Percentiles rank a stretch among this genome's conserved stretches.
These are phyloP conservation scores for Ommatoiulus sabulosus DNA, from an alignment of 2,888 invertebrate genomes.

Conservation along the genomic window DNA sequence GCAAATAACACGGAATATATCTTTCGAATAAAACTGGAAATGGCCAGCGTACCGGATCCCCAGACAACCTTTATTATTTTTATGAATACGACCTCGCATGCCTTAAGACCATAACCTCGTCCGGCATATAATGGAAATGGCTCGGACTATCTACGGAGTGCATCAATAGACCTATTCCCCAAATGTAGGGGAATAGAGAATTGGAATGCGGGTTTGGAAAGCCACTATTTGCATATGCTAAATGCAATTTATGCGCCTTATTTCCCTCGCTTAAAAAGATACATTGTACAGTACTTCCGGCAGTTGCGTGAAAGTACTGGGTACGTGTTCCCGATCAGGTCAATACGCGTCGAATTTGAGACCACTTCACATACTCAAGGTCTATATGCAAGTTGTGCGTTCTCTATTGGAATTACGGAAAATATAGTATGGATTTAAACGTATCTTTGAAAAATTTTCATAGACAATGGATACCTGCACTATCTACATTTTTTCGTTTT, in stretches of 20 bases:
- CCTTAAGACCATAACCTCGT: neutral
- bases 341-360: too few species aligned
- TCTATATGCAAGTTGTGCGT: too few species aligned
- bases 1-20: neutral
- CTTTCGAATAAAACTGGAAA: neutral
- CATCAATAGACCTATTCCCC: neutral
- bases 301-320: neutral
- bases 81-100: constrained; percentile 24
- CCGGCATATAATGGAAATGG: neutral
- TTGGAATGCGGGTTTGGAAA: neutral
- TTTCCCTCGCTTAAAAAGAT: neutral
- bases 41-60: neutral
- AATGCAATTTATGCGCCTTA: neutral
- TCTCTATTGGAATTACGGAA: too few species aligned
- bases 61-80: constrained; percentile 12
- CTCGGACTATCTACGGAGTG: neutral
- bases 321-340: neutral
- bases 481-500: too few species aligned
- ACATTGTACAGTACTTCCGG: neutral
- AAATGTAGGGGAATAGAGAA: neutral
- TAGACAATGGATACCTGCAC: too few species aligned
- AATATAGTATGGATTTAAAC: too few species aligned
- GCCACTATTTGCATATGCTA: constrained; percentile 13
- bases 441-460: too few species aligned
- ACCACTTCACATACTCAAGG: too few species aligned